phyloP scores from a whole-genome alignment of 2,113 vertebrate species.

The Trinectes maculatus region DNA sequence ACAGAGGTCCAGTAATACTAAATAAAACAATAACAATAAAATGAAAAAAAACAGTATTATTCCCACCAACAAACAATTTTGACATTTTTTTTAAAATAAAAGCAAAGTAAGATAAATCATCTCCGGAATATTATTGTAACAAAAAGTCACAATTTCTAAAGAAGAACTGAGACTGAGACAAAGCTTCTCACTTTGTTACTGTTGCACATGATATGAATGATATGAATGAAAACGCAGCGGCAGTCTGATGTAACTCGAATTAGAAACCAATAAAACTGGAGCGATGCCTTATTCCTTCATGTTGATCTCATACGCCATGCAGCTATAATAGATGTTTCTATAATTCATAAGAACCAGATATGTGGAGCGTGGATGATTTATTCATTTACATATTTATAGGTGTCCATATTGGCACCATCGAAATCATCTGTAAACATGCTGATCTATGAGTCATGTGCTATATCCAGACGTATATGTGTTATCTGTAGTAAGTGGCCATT shows the following conservation, averaged over 20 bases:
- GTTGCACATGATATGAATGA: neutral
- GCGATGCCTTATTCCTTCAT: neutral
- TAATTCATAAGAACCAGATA: constrained; percentile 40
- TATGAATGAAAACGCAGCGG: neutral
- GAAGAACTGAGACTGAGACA: neutral
- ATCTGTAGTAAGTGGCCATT: neutral
- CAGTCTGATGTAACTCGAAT: constrained; percentile 4
- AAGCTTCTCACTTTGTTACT: neutral
- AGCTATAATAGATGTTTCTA: constrained; percentile 38
- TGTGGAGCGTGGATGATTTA: constrained; percentile 24
- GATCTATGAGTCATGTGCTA: neutral
- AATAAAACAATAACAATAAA: too few species aligned
- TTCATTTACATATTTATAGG: constrained; percentile 29
- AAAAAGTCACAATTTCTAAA: neutral
- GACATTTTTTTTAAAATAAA: neutral
- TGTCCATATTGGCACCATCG: constrained; percentile 2
- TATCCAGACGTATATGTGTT: neutral
- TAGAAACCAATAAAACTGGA: neutral
- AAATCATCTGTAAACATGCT: constrained; percentile 1
- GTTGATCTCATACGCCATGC: constrained; percentile 15
- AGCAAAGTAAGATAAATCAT: neutral
- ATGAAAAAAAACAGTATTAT: neutral
- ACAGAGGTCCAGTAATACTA: too few species aligned
- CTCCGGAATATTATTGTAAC: neutral
- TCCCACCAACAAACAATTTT: neutral